Conservation (phyloP, 2,797 vertebrate species). For the Pantherophis vulpinus region DNA sequence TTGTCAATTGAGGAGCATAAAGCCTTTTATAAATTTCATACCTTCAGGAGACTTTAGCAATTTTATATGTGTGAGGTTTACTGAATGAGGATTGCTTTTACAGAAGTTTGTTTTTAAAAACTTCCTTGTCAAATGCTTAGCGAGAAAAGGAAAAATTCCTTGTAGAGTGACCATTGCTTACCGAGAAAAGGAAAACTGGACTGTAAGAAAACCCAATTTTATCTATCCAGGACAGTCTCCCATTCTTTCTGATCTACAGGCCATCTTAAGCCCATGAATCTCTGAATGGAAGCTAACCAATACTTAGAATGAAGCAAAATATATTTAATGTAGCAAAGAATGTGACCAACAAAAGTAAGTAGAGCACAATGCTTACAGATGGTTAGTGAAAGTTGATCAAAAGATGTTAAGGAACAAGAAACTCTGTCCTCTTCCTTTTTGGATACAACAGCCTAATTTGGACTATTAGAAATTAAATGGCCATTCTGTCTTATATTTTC, state of each 20-base stretch:
- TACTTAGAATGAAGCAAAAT: neutral
- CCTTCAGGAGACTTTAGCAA: constrained; percentile 16
- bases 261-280: neutral
- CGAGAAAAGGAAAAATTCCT: too few species aligned
- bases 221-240: neutral
- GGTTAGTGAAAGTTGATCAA: neutral
- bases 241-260: neutral
- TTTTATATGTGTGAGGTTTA: constrained; percentile 28
- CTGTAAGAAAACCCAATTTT: neutral
- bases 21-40: constrained; percentile 16
- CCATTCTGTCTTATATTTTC: neutral
- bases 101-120: constrained; percentile 36
- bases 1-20: constrained; percentile 61
- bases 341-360: neutral
- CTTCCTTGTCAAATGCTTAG: too few species aligned
- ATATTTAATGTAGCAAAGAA: neutral
- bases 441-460: neutral
- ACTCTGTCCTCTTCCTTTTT: neutral
- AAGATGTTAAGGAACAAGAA: neutral
- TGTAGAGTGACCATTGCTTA: neutral
- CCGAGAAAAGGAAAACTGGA: neutral
- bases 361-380: neutral
- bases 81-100: constrained; percentile 41
- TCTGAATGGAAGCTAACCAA: neutral
- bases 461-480: neutral